Evolutionary conservation across 2,113 vertebrate genomes (phyloP).

Genomic region (Scolopax mira): DNA sequence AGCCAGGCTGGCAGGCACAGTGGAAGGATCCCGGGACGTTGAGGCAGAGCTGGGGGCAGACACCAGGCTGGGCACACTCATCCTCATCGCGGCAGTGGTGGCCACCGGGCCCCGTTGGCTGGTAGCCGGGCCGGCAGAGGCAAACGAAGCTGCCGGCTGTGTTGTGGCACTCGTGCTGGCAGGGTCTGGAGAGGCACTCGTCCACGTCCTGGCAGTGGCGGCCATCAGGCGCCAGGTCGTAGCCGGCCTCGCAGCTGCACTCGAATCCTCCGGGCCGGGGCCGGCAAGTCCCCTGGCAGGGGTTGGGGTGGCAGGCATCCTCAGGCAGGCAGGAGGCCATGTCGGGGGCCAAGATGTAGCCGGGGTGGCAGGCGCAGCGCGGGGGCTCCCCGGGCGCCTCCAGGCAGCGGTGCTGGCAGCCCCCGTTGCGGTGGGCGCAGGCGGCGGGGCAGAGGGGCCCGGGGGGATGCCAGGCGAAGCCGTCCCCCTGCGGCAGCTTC

Average conservation of each 20-base stretch:
- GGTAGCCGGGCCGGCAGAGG: slow-evolving; percentile 55
- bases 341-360: slow-evolving; percentile 66
- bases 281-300: slow-evolving; percentile 48
- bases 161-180: slow-evolving; percentile 52
- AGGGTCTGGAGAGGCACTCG: slow-evolving; percentile 36
- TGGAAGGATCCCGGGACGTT: slow-evolving; percentile 68
- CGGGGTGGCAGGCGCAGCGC: slow-evolving; percentile 66
- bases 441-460: slow-evolving; percentile 61
- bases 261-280: neutral
- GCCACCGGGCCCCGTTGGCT: neutral
- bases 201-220: slow-evolving; percentile 48
- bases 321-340: slow-evolving; percentile 58
- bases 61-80: slow-evolving; percentile 11
- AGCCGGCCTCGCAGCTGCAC: slow-evolving; percentile 63
- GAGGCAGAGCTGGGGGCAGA: slow-evolving; percentile 72
- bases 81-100: slow-evolving; percentile 58
- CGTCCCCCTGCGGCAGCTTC: neutral
- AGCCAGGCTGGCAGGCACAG: slow-evolving; percentile 73
- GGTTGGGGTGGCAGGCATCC: slow-evolving; percentile 64
- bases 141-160: slow-evolving; percentile 43
- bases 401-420: slow-evolving; percentile 75
- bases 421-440: slow-evolving; percentile 68
- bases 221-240: neutral
- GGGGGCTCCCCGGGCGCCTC: neutral
- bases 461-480: slow-evolving; percentile 60